Conservation (phyloP, 2,113 vertebrate species). For the Paradisaea rubra region DNA sequence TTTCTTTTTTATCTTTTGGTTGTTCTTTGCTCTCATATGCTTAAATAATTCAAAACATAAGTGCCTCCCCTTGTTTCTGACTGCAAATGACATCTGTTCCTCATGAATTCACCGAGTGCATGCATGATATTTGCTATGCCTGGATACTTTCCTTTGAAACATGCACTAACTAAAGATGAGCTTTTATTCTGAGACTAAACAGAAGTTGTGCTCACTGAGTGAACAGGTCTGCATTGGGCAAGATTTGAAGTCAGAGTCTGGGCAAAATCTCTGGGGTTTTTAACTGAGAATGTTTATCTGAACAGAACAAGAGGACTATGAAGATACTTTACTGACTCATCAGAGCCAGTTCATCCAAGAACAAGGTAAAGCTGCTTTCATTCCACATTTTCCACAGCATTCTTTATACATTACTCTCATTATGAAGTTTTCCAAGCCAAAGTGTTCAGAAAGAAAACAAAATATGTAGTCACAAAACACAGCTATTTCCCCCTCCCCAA, state of each 20-base stretch:
- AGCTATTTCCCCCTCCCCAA: background rate
- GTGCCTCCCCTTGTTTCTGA: background rate
- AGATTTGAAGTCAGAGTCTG: background rate
- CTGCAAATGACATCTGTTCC: constrained; percentile 25
- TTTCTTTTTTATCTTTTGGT: background rate
- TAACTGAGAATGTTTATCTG: background rate
- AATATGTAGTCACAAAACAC: background rate
- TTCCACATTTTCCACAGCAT: background rate
- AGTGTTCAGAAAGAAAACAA: background rate
- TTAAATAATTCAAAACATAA: constrained; percentile 28
- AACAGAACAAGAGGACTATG: background rate
- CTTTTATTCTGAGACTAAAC: background rate
- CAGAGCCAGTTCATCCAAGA: background rate
- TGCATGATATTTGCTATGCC: background rate
- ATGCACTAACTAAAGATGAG: background rate
- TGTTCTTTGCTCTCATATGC: background rate
- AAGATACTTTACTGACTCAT: background rate
- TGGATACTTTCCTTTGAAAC: constrained; percentile 2
- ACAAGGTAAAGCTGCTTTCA: constrained; percentile 28
- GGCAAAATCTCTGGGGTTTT: background rate
- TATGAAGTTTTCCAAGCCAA: background rate
- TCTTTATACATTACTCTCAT: background rate
- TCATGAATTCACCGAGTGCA: background rate
- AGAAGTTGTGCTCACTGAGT: background rate
- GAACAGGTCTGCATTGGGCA: background rate